These are phyloP conservation scores for Erpornis zantholeuca DNA, from an alignment of 2,113 vertebrate genomes.

Conservation along the genomic window DNA sequence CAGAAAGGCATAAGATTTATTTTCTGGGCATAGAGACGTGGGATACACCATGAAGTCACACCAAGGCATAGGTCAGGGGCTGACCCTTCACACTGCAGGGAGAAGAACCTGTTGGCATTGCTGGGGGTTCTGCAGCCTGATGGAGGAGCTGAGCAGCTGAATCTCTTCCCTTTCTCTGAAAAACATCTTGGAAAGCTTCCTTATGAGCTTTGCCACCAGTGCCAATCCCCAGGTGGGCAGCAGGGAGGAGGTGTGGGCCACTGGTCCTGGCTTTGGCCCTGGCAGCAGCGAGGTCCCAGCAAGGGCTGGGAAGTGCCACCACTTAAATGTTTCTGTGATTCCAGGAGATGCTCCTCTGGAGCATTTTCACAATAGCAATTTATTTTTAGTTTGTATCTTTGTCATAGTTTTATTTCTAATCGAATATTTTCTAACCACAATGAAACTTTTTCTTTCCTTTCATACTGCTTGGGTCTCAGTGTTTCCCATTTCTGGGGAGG, in stretches of 20 bases:
- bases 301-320: background rate
- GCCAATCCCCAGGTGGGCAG: background rate
- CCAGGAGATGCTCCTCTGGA: background rate
- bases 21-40: too few species aligned
- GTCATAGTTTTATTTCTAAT: background rate
- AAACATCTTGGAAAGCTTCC: background rate
- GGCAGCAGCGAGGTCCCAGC: background rate
- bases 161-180: background rate
- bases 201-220: too few species aligned
- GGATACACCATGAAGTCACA: too few species aligned
- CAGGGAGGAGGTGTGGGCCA: background rate
- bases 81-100: background rate
- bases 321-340: background rate
- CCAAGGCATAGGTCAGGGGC: background rate
- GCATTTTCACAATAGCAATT: background rate
- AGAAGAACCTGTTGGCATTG: fast-evolving
- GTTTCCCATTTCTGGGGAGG: background rate
- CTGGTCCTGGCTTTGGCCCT: background rate
- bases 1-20: too few species aligned
- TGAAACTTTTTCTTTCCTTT: background rate
- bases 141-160: background rate
- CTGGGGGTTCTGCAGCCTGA: background rate
- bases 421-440: background rate
- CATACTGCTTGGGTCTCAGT: background rate
- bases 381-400: background rate